Percentiles rank a stretch among this genome's conserved stretches.
phyloP scores from a whole-genome alignment of 2,888 invertebrate species.

The Eupsilia transversa region DNA sequence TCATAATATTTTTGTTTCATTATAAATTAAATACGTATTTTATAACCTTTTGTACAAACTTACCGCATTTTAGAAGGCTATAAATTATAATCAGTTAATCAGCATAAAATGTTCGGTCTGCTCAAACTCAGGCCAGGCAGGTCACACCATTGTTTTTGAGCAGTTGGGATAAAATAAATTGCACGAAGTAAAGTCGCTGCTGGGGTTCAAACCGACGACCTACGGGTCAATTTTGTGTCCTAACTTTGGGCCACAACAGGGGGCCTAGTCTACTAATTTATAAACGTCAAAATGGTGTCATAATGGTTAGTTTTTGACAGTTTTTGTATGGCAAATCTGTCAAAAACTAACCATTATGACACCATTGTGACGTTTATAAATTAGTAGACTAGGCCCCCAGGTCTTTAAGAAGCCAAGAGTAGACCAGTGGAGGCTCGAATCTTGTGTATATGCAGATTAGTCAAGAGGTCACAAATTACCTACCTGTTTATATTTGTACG shows the following conservation, averaged over 20 bases:
- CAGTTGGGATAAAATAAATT: background rate
- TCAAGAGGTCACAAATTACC: too few relatives aligned
- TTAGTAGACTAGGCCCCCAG: too few relatives aligned
- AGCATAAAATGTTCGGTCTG: background rate
- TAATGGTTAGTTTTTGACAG: too few relatives aligned
- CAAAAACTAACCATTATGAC: too few relatives aligned
- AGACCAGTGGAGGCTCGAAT: too few relatives aligned
- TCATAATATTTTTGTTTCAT: conserved; percentile 19
- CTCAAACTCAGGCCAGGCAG: background rate
- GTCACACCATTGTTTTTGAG: background rate
- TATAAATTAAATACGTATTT: conserved; percentile 28
- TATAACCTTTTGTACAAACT: background rate
- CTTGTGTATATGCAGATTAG: too few relatives aligned
- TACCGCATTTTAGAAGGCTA: background rate
- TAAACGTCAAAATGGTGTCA: too few relatives aligned
- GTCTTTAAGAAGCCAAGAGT: too few relatives aligned
- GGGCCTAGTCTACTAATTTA: too few relatives aligned
- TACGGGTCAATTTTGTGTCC: background rate
- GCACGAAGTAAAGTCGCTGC: background rate
- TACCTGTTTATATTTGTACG: too few relatives aligned
- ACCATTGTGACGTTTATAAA: too few relatives aligned
- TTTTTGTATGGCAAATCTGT: too few relatives aligned
- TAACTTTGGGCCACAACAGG: background rate
- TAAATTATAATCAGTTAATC: background rate
- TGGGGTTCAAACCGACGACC: background rate